Evolutionary conservation across 2,797 vertebrate genomes (phyloP).

Genomic region (Streptopelia turtur): DNA sequence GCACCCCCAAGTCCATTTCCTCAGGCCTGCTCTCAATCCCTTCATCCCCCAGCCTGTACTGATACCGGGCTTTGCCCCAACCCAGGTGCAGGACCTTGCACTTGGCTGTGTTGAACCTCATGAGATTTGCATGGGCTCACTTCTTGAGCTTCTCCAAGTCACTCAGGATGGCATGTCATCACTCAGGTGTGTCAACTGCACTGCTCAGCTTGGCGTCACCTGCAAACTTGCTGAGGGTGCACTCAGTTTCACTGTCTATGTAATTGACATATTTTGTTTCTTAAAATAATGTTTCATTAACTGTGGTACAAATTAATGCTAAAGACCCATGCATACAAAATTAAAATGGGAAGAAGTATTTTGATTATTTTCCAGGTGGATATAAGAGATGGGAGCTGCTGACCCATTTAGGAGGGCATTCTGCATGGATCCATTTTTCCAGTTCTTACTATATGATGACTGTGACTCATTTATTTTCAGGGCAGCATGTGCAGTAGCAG

Average conservation of each 20-base stretch:
- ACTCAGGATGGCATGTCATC: too few species aligned
- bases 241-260: fast-evolving
- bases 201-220: too few species aligned
- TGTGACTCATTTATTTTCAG: neutral
- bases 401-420: neutral
- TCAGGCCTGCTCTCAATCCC: too few species aligned
- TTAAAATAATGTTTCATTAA: neutral
- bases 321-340: neutral
- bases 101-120: too few species aligned
- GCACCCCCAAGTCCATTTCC: too few species aligned
- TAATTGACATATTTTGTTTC: neutral
- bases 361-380: neutral
- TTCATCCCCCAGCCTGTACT: too few species aligned
- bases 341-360: neutral
- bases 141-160: too few species aligned
- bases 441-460: neutral
- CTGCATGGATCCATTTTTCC: neutral
- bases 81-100: too few species aligned
- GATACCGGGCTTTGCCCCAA: too few species aligned
- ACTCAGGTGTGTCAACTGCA: too few species aligned
- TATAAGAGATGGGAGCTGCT: neutral
- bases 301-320: neutral
- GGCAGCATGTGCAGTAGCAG: neutral
- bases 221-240: neutral
- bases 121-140: too few species aligned